Conservation (phyloP, 2,888 invertebrate genomes). For the Himalopsyche tibetana region DNA sequence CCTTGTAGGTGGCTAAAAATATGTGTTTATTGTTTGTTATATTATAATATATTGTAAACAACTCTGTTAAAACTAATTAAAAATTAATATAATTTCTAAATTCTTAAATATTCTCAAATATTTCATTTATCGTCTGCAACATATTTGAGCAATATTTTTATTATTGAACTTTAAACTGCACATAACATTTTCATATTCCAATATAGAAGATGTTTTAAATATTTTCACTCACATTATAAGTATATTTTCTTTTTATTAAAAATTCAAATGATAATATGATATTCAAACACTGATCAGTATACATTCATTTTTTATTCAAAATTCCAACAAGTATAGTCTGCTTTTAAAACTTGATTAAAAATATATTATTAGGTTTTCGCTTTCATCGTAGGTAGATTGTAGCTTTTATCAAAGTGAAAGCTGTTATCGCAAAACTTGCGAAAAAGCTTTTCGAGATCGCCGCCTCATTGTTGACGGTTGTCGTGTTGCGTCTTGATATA, state of each 20-base stretch:
- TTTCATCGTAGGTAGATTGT: constrained; percentile 42
- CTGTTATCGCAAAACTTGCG: constrained; percentile 24
- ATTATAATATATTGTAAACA: not conserved
- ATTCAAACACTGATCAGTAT: not conserved
- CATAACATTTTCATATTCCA: not conserved
- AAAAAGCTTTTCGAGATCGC: constrained; percentile 1
- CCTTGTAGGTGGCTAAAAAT: constrained; percentile 30
- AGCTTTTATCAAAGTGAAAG: constrained; percentile 38
- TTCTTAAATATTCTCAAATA: not conserved
- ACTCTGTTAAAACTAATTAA: not conserved
- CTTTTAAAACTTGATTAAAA: not conserved
- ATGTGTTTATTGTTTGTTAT: not conserved
- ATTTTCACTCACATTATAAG: no score
- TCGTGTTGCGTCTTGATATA: constrained; percentile 61
- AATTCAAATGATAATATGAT: no score
- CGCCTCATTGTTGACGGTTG: constrained; percentile 30
- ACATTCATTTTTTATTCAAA: not conserved
- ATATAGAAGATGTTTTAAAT: no score
- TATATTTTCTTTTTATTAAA: no score
- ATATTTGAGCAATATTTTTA: constrained; percentile 13
- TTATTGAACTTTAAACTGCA: constrained; percentile 3
- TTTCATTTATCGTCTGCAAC: not conserved
- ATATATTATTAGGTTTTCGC: not conserved
- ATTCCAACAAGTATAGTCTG: not conserved
- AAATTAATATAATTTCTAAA: not conserved